Evolutionary conservation across 2,797 vertebrate species (phyloP), one percentile per base, ranked within the genome.

Genomic region (Sphenopsis melanotis): DNA sequence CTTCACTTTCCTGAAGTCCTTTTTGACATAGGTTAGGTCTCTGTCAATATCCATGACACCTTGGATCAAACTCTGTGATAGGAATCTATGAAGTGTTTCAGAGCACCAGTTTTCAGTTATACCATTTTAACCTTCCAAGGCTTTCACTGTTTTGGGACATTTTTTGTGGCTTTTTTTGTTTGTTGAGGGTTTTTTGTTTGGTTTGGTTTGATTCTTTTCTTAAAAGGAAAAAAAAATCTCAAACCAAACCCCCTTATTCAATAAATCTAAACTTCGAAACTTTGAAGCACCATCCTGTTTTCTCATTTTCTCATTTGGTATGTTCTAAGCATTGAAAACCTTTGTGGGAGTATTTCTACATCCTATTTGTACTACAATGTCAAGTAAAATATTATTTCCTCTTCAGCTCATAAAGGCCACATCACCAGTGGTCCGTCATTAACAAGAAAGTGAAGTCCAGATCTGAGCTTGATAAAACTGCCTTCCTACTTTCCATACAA

Each of bases 401-500:
- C 21, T 79, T 79, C 39, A 66, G 19, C 19, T 49, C 47, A 72
- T 66, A 78, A 74, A n/a, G 26, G 61, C 3, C 11, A 14, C 29
- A 39, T 47, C 42, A 77, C 74, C 59, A 79, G 19, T 42, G 16
- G n/a, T 46, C 14, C 4, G 56, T 42, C 27, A 53, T 41, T 56
- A 59, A 74, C 20, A 42, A 66, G 55, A 83, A 63, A 64, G 49
- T 59, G 69, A 74, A 96, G 79, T 52, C 15, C 46, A 91, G 66
- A 55, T 23, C 11, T 47, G 12, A 64, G 37, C 22, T 65, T 52
- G 70, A 76, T 44, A 47, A 89, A 93, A 60, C 12, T 57, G 3
- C 20, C 42, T 92, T 90, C 30, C 34, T n/a, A 76, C 18, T 63
- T 93, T 87, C 24, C 36, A 77, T 34, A 69, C 34, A 93, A 82